Base-by-base conservation (phyloP, 2,888 invertebrate genomes). In the Brachypalpus laphriformis region DNA sequence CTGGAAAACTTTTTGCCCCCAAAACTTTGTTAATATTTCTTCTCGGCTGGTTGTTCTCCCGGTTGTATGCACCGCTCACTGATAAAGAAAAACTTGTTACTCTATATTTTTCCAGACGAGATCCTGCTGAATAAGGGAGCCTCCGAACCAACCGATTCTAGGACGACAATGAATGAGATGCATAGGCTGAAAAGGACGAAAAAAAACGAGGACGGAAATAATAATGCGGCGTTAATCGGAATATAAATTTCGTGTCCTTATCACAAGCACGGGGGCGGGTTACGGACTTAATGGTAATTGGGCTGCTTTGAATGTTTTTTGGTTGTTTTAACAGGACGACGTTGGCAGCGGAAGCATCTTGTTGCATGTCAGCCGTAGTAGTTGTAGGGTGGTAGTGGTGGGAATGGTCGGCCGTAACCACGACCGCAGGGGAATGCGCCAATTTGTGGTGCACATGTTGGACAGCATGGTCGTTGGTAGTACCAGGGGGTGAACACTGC, bases 21-120 rank as follows among this genome's bases (percentile, higher is more conserved):
- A 81, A 80, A 85, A 85, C 83, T 85, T 71, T 75, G 83, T 59
- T 75, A 45, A 85, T 85, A 75, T 75, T 80, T 80, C 80, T 85
- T 65, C 74, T 51, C 34, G 42, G 45, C 31, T 72, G 63, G 16
- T 49, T 75, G 74, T 16, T 54, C 70, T 75, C 72, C 56, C 51
- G 59, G 83, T 70, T 16, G 40, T 49, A 40, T 78, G 78, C 68
- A 63, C 31, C 54, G 61, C 59, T 65, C 25, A 45, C 25, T 56
- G 82, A 78, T 78, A 77, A 77, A 57, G 71, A 59, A n/a, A n/a
- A 77, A 82, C 65, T 61, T 71, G 70, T 57, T 59, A 56, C 61
- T 70, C 45, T 66, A 9, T 47, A 63, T 63, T 70, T 66, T 81
- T 56, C 37, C 61, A 75, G 70, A 34, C 74, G 42, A 47, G 65